Evolutionary conservation across 1,140 invertebrate species (phyloP), one percentile per base, ranked within the genome.

Genomic region (Harlomillsia oculata): DNA sequence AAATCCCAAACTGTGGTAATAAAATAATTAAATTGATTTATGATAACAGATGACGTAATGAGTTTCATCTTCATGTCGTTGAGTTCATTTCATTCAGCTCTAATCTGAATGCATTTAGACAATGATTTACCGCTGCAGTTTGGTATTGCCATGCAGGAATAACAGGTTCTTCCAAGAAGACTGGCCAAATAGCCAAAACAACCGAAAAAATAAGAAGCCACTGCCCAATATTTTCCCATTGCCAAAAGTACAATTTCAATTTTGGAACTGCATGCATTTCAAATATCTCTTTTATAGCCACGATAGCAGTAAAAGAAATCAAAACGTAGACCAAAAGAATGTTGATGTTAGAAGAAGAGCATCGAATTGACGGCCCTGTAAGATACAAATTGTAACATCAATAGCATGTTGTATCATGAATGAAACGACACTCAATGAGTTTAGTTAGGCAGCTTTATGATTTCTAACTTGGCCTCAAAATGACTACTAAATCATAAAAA

Each of bases 251-350:
- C 20, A 32, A 39, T 6, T 21, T 36, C 5, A 9, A 26, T 37
- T 32, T 46, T 5, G 55, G 54, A 11, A 37, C 11, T 1, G 60
- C 54, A 18, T 11, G 50, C 28, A 48, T 32, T 34, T 59, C 52
- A 37, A 54, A 62, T n/a, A 62, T 29, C 40, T 62, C 60, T 37
- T 62, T 62, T 4, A 53, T 11, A 6, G 25, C 55, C 0, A 62
- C 44, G 6, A 58, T 1, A 6, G 36, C n/a, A 11, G 55, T 40
- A 25, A 49, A 30, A 2, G 18, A n/a, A 3, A 43, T 11, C 9
- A 53, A 29, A 9, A 25, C 16, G n/a, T 41, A 53, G 6, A 30
- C 45, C 13, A 30, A 21, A 21, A 28, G 28, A 13, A 16, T 30
- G 18, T 29, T 48, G 8, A 48, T 18, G 3, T 23, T 6, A 34